Percentiles rank a stretch among this genome's conserved stretches.
phyloP scores from a whole-genome alignment of 2,113 vertebrate genomes.

The Romanogobio albipinnatus region DNA sequence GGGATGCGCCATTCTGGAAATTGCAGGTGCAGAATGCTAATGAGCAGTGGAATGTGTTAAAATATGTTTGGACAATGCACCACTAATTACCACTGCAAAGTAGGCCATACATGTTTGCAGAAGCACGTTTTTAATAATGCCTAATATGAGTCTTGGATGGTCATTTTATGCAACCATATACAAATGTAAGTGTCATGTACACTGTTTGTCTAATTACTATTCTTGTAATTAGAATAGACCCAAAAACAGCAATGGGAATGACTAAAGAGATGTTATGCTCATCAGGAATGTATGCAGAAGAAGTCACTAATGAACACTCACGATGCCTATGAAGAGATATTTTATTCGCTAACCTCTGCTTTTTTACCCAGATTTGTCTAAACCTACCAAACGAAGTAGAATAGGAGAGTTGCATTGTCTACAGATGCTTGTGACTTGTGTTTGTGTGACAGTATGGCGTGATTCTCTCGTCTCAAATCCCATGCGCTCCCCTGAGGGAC shows the following conservation, averaged over 20 bases:
- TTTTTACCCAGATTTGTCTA: neutral
- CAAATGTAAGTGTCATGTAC: neutral
- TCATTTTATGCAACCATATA: neutral
- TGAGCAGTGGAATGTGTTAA: neutral
- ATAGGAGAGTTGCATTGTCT: neutral
- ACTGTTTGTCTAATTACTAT: no score
- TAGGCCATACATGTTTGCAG: neutral
- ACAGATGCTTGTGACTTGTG: neutral
- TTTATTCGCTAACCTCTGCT: neutral
- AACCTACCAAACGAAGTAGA: neutral
- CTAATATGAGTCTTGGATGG: neutral
- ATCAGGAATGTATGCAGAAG: neutral
- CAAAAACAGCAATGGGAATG: neutral
- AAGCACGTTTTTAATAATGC: neutral
- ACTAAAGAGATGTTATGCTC: neutral
- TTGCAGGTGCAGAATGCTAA: neutral
- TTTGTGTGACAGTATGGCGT: neutral
- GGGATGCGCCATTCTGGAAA: neutral
- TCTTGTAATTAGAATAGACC: neutral
- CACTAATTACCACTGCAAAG: neutral
- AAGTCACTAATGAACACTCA: neutral
- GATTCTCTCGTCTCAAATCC: conserved; percentile 38
- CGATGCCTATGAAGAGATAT: neutral
- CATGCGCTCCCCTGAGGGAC: conserved; percentile 10
- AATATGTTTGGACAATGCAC: neutral